phyloP scores from a whole-genome alignment of 2,888 invertebrate species.

The Tenthredo livida region DNA sequence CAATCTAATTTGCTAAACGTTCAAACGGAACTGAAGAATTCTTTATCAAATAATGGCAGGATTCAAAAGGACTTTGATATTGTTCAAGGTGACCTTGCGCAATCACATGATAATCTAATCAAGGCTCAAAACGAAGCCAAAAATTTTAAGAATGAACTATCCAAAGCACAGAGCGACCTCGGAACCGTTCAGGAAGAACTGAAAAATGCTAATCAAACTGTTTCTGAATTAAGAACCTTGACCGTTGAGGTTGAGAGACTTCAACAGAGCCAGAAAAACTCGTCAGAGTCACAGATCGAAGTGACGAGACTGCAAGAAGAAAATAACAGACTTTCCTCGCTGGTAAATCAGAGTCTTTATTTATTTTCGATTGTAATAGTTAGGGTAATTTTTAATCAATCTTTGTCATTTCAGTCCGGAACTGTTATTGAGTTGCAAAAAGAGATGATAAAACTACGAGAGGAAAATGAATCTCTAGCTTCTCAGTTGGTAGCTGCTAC shows the following conservation, averaged over 20 bases:
- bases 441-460: constrained; percentile 72
- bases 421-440: constrained; percentile 67
- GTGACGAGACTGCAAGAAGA: constrained; percentile 80
- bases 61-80: constrained; percentile 63
- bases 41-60: constrained; percentile 72
- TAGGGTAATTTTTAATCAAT: not conserved
- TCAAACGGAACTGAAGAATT: constrained; percentile 74
- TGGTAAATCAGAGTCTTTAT: constrained; percentile 70
- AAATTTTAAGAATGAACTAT: constrained; percentile 62
- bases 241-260: constrained; percentile 64
- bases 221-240: constrained; percentile 59
- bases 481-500: constrained; percentile 76
- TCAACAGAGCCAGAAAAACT: constrained; percentile 63
- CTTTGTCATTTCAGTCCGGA: constrained; percentile 61
- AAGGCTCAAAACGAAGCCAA: constrained; percentile 63
- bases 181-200: constrained; percentile 62
- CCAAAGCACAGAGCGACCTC: constrained; percentile 64
- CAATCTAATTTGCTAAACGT: constrained; percentile 66
- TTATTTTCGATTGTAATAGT: constrained; percentile 14
- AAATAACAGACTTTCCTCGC: constrained; percentile 78
- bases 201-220: constrained; percentile 55
- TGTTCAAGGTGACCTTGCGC: constrained; percentile 62
- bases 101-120: constrained; percentile 62
- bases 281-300: constrained; percentile 65
- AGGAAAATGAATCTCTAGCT: constrained; percentile 76